Percentiles rank a stretch among this genome's conserved stretches.
These are phyloP conservation scores for Xanthorhoe spadicearia DNA, from an alignment of 2,888 invertebrate genomes.

Conservation along the genomic window DNA sequence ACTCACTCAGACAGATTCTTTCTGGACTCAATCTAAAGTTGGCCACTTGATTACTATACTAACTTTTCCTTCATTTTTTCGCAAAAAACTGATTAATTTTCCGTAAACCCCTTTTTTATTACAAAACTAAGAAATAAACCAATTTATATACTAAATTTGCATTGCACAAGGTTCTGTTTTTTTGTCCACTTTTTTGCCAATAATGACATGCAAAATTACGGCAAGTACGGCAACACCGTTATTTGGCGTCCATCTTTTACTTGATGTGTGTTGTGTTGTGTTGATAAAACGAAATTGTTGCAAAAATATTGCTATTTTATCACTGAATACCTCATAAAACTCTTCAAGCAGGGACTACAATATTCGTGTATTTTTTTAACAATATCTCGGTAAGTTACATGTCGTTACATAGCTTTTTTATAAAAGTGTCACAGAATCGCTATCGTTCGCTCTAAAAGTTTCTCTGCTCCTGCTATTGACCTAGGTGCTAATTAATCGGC, in stretches of 20 bases:
- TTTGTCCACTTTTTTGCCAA: constrained; percentile 5
- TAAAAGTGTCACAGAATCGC: constrained; percentile 77
- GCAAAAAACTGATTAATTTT: too few relatives aligned
- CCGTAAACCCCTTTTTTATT: too few relatives aligned
- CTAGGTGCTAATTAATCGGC: constrained; percentile 76
- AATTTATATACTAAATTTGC: too few relatives aligned
- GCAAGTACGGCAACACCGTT: constrained; percentile 73
- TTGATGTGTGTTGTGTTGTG: constrained; percentile 83
- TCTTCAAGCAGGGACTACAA: constrained; percentile 40
- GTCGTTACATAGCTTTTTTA: constrained; percentile 44
- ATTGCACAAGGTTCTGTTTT: too few relatives aligned
- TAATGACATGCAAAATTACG: constrained; percentile 59
- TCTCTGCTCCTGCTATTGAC: constrained; percentile 80
- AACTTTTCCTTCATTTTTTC: too few relatives aligned
- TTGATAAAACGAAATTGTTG: constrained; percentile 62
- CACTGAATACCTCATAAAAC: constrained; percentile 27
- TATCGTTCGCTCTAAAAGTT: constrained; percentile 79
- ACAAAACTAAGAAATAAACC: too few relatives aligned
- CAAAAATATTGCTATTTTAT: constrained; percentile 50
- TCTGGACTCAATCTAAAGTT: too few relatives aligned
- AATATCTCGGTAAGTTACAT: constrained; percentile 50
- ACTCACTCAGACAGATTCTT: too few relatives aligned
- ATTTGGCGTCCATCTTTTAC: constrained; percentile 84
- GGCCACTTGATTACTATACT: too few relatives aligned
- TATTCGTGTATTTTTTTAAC: constrained; percentile 42